Evolutionary conservation across 92 coral and sea anemone genomes (phyloP).

Genomic region (Porites divaricata): DNA sequence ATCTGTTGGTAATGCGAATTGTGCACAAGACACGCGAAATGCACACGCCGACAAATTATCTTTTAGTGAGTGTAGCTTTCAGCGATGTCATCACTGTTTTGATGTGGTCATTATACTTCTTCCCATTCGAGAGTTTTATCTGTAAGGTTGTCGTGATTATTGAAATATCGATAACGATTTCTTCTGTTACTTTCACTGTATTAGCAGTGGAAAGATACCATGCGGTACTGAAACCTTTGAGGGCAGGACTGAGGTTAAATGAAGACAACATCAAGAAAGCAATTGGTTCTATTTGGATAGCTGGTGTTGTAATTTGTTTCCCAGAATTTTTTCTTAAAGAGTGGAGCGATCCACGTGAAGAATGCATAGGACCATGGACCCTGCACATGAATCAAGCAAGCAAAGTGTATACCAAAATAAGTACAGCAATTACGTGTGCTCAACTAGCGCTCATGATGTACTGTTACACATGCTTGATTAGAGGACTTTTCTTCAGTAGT

Average conservation of each 20-base stretch:
- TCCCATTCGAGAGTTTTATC: no score
- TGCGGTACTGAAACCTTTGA: not conserved
- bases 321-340: conserved; percentile 1
- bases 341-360: not conserved
- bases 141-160: not conserved
- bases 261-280: not conserved
- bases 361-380: not conserved
- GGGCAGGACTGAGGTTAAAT: not conserved
- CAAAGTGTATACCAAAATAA: not conserved
- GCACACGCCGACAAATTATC: conserved; percentile 18
- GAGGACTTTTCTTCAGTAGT: not conserved
- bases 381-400: not conserved
- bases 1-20: not conserved
- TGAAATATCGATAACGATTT: conserved; percentile 1
- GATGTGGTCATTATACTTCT: conserved; percentile 5
- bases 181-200: conserved; percentile 3
- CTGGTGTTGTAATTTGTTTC: not conserved
- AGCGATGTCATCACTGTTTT: not conserved
- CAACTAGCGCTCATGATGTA: not conserved
- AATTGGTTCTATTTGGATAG: not conserved
- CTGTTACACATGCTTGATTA: not conserved
- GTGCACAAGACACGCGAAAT: not conserved
- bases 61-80: not conserved
- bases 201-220: conserved; percentile 1
- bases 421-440: not conserved